Evolutionary conservation across 1,140 invertebrate species (phyloP), one percentile per base, ranked within the genome.

Genomic region (Frieseomelitta varia): DNA sequence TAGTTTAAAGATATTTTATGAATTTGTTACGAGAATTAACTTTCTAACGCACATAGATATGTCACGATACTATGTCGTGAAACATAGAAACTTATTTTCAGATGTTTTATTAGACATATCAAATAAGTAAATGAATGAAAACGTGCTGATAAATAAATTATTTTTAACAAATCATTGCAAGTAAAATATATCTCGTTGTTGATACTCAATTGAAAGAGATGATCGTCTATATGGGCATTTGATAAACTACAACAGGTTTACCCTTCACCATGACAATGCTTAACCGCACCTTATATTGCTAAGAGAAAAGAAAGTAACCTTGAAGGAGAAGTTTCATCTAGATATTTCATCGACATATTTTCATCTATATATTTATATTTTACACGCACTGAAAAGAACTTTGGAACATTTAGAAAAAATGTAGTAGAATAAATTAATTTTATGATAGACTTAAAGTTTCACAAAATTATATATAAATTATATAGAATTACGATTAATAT

Each of bases 191-290:
- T 30, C n/a, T 17, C 15, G 27, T 15, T 19, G 15, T 12, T 65
- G 17, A 34, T 68, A 39, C 12, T 17, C 6, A 39, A 1, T 39
- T 39, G 30, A 19, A 67, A 19, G 27, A 21, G 19, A 2, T 3
- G 17, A 34, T 2, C 27, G 15, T 21, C 17, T 34, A 19, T 67
- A 6, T 47, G 8, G 39, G 39, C 8, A 34, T 17, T 34, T 67
- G 27, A 15, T 34, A 34, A 67, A 67, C 11, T 69, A 34, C 21
- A 69, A 69, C 67, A 11, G 67, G 67, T 69, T 69, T 39, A 69
- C 67, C 67, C 39, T 69, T 69, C 67, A 69, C 67, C 67, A 39
- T 67, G 65, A 67, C 65, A 39, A 39, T 69, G 34, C 34, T 39
- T 34, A 39, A 69, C 34, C 67, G 67, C 67, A 1, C 34, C 67